Conservation (phyloP, 2,113 vertebrate genomes). For the Oenanthe melanoleuca region DNA sequence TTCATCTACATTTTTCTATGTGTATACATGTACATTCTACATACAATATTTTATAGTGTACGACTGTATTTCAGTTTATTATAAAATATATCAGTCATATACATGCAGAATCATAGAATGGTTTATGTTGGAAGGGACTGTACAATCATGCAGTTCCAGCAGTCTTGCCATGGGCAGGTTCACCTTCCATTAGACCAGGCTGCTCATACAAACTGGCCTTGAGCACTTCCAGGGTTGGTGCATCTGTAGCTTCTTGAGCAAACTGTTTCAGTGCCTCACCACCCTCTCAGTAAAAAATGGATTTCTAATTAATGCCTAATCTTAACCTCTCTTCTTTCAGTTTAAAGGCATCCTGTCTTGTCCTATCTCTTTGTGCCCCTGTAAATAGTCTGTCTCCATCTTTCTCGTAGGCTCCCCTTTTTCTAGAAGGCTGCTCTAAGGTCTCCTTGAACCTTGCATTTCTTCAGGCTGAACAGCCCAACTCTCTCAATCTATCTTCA, state of each 20-base stretch:
- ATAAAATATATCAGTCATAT: not conserved
- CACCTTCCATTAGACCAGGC: not conserved
- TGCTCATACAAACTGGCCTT: not conserved
- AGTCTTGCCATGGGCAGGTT: not conserved
- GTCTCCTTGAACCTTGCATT: not conserved
- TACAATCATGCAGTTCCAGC: not conserved
- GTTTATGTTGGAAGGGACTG: not conserved
- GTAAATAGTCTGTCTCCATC: not conserved
- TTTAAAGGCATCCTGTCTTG: not conserved
- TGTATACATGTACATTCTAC: no score
- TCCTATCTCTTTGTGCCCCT: no score
- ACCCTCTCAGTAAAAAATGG: not conserved
- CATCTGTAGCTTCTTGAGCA: not conserved
- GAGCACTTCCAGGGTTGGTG: not conserved
- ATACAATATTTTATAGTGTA: not conserved
- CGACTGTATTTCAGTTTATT: not conserved
- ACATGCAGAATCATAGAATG: not conserved
- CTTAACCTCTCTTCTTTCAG: not conserved
- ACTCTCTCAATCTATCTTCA: not conserved
- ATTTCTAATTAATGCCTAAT: not conserved
- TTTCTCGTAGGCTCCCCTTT: not conserved
- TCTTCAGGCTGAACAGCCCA: not conserved
- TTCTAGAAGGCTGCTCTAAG: not conserved
- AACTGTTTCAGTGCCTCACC: not conserved
- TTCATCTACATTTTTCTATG: not conserved